Evolutionary conservation across 2,888 invertebrate species (phyloP), one percentile per base, ranked within the genome.

Genomic region (Spisula subtruncata): DNA sequence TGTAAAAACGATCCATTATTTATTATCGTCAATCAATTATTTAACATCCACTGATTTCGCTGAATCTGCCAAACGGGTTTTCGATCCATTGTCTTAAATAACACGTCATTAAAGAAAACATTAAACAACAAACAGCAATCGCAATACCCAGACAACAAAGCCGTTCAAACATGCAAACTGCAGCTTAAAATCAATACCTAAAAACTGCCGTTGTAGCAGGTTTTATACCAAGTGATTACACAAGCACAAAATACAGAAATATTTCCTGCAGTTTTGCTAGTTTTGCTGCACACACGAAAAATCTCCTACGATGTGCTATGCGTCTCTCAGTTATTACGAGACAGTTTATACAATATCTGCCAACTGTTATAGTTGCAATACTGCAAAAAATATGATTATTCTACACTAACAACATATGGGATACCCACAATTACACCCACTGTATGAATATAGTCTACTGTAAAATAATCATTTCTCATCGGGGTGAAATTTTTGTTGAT

Each of bases 51-150:
- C 10, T 32, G 25, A 32, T 75, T 41, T 41, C 8, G 41, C 41
- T 41, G 41, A 41, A 41, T 41, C 41, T 35, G 75, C 16, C 32
- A 10, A 75, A 0, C 35, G 60, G 32, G 8, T 25, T 35, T 32
- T n/a, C n/a, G n/a, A n/a, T n/a, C n/a, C 75, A 75, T 75, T 75
- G 75, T 75, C 35, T 75, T 75, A 35, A 66, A 75, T 75, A 75
- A 32, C 29, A 35, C 35, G n/a, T n/a, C n/a, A 75, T 35, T 16
- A 32, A 75, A 35, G 41, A 41, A 14, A 75, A 60, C n/a, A 60
- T 35, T 35, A 75, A 41, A 75, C n/a, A 60, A 75, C 75, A 75
- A 41, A 75, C 75, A 75, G 35, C 18, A 18, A 75, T 75, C 35
- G 32, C 35, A 32, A 75, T 2, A 35, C 35, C 75, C 75, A 75